These are phyloP conservation scores for Pasiphila rectangulata DNA, from an alignment of 2,888 invertebrate species.

Conservation along the genomic window DNA sequence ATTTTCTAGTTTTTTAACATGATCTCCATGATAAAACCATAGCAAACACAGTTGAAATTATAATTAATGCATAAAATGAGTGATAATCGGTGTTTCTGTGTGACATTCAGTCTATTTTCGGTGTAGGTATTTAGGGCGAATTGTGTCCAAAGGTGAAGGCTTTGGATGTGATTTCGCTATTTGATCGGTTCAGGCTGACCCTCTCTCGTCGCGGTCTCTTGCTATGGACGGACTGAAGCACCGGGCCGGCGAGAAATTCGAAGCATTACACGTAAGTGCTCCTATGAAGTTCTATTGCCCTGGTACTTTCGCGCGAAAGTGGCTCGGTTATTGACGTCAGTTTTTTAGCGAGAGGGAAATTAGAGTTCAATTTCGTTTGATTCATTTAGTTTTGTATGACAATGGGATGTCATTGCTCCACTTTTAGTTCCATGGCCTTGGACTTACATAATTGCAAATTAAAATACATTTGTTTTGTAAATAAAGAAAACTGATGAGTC, in stretches of 20 bases:
- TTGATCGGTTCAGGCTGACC: slow-evolving; percentile 51
- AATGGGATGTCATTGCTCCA: slow-evolving; percentile 47
- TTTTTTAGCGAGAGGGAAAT: slow-evolving; percentile 34
- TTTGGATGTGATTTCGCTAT: slow-evolving; percentile 60
- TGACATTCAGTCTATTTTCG: slow-evolving; percentile 70
- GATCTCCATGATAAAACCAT: slow-evolving; percentile 26
- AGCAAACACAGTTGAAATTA: slow-evolving; percentile 25
- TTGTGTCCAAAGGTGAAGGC: slow-evolving; percentile 77
- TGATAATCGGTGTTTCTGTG: slow-evolving; percentile 35
- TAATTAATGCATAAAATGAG: slow-evolving; percentile 34
- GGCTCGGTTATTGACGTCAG: slow-evolving; percentile 43
- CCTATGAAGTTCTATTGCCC: slow-evolving; percentile 41
- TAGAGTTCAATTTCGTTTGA: slow-evolving; percentile 25
- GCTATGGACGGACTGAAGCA: slow-evolving; percentile 73
- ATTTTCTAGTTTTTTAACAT: slow-evolving; percentile 33
- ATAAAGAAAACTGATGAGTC: background rate
- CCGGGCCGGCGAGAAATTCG: slow-evolving; percentile 72
- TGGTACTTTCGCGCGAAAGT: slow-evolving; percentile 56
- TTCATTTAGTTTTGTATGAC: slow-evolving; percentile 40
- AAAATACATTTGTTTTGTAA: slow-evolving; percentile 10
- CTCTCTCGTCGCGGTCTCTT: slow-evolving; percentile 48
- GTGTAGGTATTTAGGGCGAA: slow-evolving; percentile 64
- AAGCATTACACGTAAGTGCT: slow-evolving; percentile 72
- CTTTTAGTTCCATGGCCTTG: slow-evolving; percentile 46
- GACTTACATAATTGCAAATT: slow-evolving; percentile 54